Percentiles rank a stretch among this genome's conserved stretches.
These are phyloP conservation scores for Gavia stellata DNA, from an alignment of 2,113 vertebrate genomes.

Conservation along the genomic window DNA sequence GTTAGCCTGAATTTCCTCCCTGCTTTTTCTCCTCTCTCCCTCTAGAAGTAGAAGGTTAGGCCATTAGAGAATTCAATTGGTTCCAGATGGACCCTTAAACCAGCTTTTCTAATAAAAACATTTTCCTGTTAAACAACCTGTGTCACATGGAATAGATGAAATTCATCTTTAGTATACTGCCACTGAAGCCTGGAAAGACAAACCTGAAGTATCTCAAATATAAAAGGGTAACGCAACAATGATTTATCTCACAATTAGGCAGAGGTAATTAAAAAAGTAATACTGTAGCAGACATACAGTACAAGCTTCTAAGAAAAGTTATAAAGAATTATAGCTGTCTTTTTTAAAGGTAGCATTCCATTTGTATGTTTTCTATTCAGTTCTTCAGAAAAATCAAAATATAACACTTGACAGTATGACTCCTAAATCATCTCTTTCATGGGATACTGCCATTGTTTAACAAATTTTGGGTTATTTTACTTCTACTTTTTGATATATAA, in stretches of 20 bases:
- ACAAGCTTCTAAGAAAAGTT: not conserved
- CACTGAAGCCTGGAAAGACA: constrained; percentile 16
- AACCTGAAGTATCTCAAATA: not conserved
- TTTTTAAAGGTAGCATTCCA: not conserved
- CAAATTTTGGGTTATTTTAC: not conserved
- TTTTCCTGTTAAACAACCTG: constrained; percentile 58
- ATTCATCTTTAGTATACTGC: not conserved
- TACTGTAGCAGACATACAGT: not conserved
- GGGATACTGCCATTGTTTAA: not conserved
- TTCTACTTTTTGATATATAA: not conserved
- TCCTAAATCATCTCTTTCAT: not conserved
- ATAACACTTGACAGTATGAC: not conserved
- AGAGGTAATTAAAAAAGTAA: not conserved
- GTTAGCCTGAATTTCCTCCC: constrained; percentile 26
- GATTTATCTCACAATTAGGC: constrained; percentile 5
- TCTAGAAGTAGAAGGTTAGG: constrained; percentile 44
- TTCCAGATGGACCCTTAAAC: constrained; percentile 54
- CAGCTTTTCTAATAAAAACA: constrained; percentile 55
- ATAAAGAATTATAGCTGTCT: not conserved
- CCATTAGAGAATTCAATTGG: constrained; percentile 53
- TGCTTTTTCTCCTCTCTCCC: constrained; percentile 13
- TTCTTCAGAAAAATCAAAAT: not conserved
- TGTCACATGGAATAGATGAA: constrained; percentile 41
- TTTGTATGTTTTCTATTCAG: not conserved
- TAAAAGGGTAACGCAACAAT: not conserved